phyloP scores from a whole-genome alignment of 1,140 invertebrate species.

The Laupala kohalensis region DNA sequence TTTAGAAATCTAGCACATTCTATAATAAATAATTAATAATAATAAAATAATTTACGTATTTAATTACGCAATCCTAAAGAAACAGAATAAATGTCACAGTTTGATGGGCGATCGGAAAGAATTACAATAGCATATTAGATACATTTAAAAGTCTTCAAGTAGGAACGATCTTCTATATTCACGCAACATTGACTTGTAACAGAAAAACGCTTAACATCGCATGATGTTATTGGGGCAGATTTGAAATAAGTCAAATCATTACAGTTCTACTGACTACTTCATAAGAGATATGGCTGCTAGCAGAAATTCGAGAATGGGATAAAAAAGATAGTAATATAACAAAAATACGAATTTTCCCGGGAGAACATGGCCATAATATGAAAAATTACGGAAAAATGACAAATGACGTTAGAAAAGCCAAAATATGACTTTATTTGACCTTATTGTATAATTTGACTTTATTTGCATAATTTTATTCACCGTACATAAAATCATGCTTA shows the following conservation, averaged over 20 bases:
- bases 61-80: neutral
- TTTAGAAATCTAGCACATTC: neutral
- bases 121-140: neutral
- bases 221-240: neutral
- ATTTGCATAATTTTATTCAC: no score
- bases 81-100: neutral
- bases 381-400: no score
- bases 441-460: no score
- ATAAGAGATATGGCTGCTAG: neutral
- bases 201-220: neutral
- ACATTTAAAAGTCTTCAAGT: neutral
- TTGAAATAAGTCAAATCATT: constrained; percentile 1
- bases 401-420: no score
- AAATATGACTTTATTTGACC: no score
- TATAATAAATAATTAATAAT: no score
- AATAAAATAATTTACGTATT: neutral
- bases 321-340: no score
- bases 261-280: neutral
- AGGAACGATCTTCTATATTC: neutral
- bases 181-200: neutral
- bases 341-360: no score
- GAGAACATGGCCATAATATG: no score
- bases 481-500: no score
- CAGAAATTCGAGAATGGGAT: no score
- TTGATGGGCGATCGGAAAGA: neutral